Evolutionary conservation across 30 jellyfish, hydroid and myxozoan genomes (phyloP).

Genomic region (Hydractinia symbiolongicarpus): DNA sequence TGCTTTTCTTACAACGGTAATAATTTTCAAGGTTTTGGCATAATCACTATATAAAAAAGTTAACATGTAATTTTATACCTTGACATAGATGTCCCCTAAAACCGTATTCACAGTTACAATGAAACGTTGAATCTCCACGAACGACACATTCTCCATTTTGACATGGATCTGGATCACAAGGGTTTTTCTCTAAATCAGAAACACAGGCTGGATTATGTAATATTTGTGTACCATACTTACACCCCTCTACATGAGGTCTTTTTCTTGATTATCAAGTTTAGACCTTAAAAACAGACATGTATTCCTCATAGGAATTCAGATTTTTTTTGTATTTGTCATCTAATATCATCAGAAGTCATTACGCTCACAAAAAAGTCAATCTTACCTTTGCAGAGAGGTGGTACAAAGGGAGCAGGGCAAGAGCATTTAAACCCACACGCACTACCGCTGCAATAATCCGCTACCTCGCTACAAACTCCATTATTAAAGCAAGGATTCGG

Average conservation of each 20-base stretch:
- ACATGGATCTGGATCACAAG: slow-evolving; percentile 40
- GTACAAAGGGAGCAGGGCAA: slow-evolving; percentile 30
- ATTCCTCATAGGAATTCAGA: too few relatives aligned
- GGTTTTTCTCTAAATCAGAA: slow-evolving; percentile 12
- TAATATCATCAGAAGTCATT: too few relatives aligned
- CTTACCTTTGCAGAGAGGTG: slow-evolving; percentile 35
- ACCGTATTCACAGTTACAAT: slow-evolving; percentile 22
- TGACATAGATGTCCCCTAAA: slow-evolving; percentile 22
- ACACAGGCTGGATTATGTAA: background rate
- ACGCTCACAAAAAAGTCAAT: background rate
- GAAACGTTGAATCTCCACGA: slow-evolving; percentile 6
- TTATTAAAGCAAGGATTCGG: slow-evolving; percentile 85
- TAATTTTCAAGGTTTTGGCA: too few relatives aligned
- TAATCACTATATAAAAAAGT: background rate
- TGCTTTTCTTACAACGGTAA: too few relatives aligned
- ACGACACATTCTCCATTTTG: slow-evolving; percentile 34
- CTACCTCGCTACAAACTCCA: slow-evolving; percentile 71
- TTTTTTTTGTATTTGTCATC: too few relatives aligned
- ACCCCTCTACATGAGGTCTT: background rate
- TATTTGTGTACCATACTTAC: background rate
- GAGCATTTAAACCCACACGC: slow-evolving; percentile 25
- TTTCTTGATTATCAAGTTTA: too few relatives aligned
- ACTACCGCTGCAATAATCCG: slow-evolving; percentile 27
- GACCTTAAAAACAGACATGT: too few relatives aligned
- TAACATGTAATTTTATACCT: background rate